A percentile compares a stretch with the other conserved stretches of the same genome.
These are phyloP conservation scores for Himalopsyche japonica DNA, from an alignment of 2,888 invertebrate species.

Conservation along the genomic window DNA sequence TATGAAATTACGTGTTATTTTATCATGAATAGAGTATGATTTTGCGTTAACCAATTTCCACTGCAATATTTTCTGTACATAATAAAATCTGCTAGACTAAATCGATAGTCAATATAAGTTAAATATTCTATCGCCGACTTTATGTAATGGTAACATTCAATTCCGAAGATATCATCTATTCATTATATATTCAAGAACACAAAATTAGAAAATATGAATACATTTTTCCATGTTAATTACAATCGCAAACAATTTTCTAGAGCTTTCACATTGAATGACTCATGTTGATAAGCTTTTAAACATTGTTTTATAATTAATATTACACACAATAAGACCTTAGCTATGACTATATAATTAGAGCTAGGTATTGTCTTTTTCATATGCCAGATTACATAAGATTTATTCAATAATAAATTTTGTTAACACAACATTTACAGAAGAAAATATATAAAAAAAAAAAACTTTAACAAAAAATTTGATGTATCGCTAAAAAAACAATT, in stretches of 20 bases:
- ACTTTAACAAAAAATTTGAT: too few species aligned
- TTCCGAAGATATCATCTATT: slow-evolving; percentile 15
- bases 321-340: slow-evolving; percentile 24
- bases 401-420: neutral
- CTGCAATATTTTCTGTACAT: too few species aligned
- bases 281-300: slow-evolving; percentile 6
- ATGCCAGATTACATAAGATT: slow-evolving; percentile 62
- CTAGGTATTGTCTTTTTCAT: slow-evolving; percentile 65
- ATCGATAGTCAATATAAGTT: too few species aligned
- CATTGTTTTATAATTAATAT: slow-evolving; percentile 21
- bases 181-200: slow-evolving; percentile 11
- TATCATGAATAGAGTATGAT: too few species aligned
- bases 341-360: slow-evolving; percentile 49
- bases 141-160: slow-evolving; percentile 8
- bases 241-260: slow-evolving; percentile 13
- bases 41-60: too few species aligned
- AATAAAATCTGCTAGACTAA: too few species aligned
- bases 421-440: neutral
- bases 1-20: too few species aligned
- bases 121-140: neutral
- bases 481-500: too few species aligned
- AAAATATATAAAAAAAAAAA: neutral
- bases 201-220: slow-evolving; percentile 13
- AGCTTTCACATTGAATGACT: slow-evolving; percentile 8
- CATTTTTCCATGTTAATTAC: neutral